phyloP scores from a whole-genome alignment of 2,888 invertebrate genomes.

The Portevinia maculata region DNA sequence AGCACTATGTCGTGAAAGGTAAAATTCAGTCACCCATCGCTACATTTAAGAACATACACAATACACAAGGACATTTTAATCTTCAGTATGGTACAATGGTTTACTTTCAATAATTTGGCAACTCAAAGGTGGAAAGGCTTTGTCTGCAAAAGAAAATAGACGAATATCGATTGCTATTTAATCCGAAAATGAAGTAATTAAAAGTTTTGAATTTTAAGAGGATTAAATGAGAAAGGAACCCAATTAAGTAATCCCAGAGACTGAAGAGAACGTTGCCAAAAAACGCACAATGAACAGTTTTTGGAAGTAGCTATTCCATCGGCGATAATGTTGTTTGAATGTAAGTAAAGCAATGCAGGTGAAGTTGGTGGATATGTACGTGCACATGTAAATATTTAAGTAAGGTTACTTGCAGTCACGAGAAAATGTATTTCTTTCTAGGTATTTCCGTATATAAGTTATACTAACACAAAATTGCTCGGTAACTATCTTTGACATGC shows the following conservation, averaged over 20 bases:
- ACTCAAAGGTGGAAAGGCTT: not conserved
- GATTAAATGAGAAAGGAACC: not conserved
- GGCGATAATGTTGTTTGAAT: too few species aligned
- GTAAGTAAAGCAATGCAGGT: too few species aligned
- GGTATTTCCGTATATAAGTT: too few species aligned
- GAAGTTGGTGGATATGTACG: too few species aligned
- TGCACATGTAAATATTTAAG: too few species aligned
- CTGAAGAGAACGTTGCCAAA: not conserved
- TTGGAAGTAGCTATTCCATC: too few species aligned
- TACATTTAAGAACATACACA: too few species aligned
- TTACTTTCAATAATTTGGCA: not conserved
- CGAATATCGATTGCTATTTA: constrained; percentile 38
- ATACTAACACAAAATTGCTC: too few species aligned
- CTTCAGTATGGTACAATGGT: not conserved
- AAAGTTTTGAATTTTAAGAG: constrained; percentile 42
- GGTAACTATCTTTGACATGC: too few species aligned
- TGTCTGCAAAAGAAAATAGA: not conserved
- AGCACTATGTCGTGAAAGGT: constrained; percentile 42
- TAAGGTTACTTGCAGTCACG: too few species aligned
- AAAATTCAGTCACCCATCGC: too few species aligned
- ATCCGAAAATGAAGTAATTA: constrained; percentile 54
- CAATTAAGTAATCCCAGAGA: not conserved
- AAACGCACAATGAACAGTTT: not conserved
- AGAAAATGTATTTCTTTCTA: too few species aligned
- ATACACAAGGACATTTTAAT: constrained; percentile 28